Percentiles rank a stretch among this genome's conserved stretches.
Conservation (phyloP, 2,888 invertebrate genomes). For the Onthophagus sagittarius region DNA sequence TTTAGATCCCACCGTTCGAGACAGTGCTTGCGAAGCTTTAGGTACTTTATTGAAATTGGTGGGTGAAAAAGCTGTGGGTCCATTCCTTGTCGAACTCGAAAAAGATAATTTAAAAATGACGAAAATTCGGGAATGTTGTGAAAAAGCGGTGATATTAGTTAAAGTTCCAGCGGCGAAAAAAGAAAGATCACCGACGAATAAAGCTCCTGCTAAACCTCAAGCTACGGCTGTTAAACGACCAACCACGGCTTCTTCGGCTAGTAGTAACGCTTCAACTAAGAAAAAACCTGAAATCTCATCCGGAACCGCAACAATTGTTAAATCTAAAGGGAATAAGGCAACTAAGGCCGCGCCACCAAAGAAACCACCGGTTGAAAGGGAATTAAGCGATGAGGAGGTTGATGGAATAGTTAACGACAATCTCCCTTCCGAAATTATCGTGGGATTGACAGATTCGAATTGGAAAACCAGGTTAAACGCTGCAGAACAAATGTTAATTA, state of each 20-base stretch:
- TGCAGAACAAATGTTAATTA: slow-evolving; percentile 66
- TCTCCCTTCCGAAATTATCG: slow-evolving; percentile 59
- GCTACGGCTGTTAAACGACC: slow-evolving; percentile 49
- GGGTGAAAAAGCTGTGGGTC: slow-evolving; percentile 83
- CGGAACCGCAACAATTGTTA: slow-evolving; percentile 39
- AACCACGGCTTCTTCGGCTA: slow-evolving; percentile 50
- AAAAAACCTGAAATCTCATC: slow-evolving; percentile 41
- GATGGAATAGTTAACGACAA: slow-evolving; percentile 67
- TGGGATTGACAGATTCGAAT: slow-evolving; percentile 70
- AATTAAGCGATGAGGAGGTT: slow-evolving; percentile 73
- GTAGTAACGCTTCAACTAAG: slow-evolving; percentile 26
- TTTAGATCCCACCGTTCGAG: slow-evolving; percentile 84
- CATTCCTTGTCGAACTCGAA: slow-evolving; percentile 86
- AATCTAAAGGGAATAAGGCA: slow-evolving; percentile 30
- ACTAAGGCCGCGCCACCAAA: slow-evolving; percentile 38
- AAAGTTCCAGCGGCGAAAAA: slow-evolving; percentile 65
- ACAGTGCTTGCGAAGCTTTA: slow-evolving; percentile 87
- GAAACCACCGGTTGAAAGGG: slow-evolving; percentile 54
- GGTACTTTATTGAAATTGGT: slow-evolving; percentile 93
- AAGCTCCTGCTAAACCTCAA: slow-evolving; percentile 25
- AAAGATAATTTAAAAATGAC: slow-evolving; percentile 85
- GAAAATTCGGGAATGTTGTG: slow-evolving; percentile 91
- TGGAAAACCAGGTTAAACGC: slow-evolving; percentile 71
- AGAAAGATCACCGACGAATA: slow-evolving; percentile 54
- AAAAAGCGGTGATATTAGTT: slow-evolving; percentile 84